Base-by-base conservation (phyloP, 2,113 vertebrate species). In the Piaya cayana region DNA sequence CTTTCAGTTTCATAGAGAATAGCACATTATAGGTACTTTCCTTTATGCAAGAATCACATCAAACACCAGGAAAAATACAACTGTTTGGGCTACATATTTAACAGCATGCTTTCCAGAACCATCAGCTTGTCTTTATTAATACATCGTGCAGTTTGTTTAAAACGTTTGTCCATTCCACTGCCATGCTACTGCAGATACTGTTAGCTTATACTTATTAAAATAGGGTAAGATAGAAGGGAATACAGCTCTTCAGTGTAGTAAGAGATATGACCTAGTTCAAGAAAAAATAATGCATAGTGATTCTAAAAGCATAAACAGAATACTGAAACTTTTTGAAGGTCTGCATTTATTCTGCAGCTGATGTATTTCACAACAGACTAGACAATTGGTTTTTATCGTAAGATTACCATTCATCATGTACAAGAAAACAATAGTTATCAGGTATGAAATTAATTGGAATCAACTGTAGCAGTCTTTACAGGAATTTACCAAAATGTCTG, bases 381-480 rank as follows among this genome's bases (percentile, higher is more conserved):
- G 91, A 88, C 95, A 93, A 92, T 96, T 92, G 52, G 62, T 86
- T 97, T 98, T 96, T 96, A 94, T 97, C 85, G 30, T 87, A 69
- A 92, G 87, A 95, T 97, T 94, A 81, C 90, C 45, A 74, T 87
- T 97, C 92, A 95, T 97, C 93, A 52, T 85, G 95, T 94, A 95
- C 94, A 93, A 95, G 95, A 97, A 98, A 97, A 98, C 97, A 97
- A 96, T 95, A 96, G 90, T 80, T 96, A 97, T 93, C 95, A 96
- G 93, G 82, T 88, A 97, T 80, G 96, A 98, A 97, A 96, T 96
- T 98, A 98, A 98, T 97, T 98, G 97, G 97, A 98, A 98, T 98
- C 97, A 98, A 98, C 97, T 97, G 96, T 42, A 76, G 83, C 96
- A 71, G 92, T 97, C 97, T 97, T 98, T 95, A 95, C 87, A 97